phyloP scores from a whole-genome alignment of 2,113 vertebrate genomes.

The Pituophis catenifer region DNA sequence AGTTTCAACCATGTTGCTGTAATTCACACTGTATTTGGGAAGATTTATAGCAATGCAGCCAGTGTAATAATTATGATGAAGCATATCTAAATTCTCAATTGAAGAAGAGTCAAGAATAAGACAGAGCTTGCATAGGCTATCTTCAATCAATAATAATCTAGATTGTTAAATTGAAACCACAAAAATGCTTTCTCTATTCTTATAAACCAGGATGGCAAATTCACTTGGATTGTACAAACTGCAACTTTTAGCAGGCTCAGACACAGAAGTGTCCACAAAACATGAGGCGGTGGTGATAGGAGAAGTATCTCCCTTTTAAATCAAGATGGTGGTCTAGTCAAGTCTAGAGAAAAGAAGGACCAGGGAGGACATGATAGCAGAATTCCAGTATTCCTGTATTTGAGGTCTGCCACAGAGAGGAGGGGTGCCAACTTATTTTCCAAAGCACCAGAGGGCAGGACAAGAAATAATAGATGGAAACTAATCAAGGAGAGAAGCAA shows the following conservation, averaged over 20 bases:
- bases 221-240: not conserved
- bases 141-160: not conserved
- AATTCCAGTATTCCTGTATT: no score
- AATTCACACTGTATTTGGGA: not conserved
- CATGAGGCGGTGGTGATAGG: no score
- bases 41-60: rapidly evolving
- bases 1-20: not conserved
- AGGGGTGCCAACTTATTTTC: no score
- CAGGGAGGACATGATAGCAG: no score
- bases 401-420: no score
- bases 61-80: rapidly evolving
- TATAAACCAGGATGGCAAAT: not conserved
- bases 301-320: not conserved
- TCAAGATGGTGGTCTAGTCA: not conserved
- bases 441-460: no score
- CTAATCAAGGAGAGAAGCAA: no score
- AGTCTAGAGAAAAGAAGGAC: no score
- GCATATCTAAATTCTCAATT: not conserved
- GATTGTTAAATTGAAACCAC: not conserved
- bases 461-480: no score
- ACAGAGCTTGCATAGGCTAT: not conserved
- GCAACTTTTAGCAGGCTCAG: not conserved
- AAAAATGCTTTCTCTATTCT: not conserved
- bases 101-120: not conserved
- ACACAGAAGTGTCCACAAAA: not conserved